A percentile compares a stretch with the other conserved stretches of the same genome.
Evolutionary conservation across 2,113 vertebrate genomes (phyloP).

Genomic region (Donacobius atricapilla): DNA sequence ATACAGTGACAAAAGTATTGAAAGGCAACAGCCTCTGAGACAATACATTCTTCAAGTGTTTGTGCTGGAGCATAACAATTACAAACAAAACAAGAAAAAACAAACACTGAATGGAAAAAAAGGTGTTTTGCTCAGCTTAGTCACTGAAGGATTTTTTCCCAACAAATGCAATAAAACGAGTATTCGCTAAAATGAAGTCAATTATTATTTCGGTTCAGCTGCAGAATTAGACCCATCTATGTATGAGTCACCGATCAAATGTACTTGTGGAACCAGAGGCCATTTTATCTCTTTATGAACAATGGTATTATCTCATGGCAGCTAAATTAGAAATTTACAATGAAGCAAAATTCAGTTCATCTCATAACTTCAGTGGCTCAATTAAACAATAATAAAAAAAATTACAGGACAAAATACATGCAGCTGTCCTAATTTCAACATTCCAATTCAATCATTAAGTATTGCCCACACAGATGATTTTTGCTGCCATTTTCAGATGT

Average conservation of each 20-base stretch:
- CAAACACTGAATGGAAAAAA: background rate
- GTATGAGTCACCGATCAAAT: background rate
- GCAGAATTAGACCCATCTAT: background rate
- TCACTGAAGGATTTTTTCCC: background rate
- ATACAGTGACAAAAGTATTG: conserved; percentile 31
- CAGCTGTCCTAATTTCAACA: background rate
- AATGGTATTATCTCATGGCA: background rate
- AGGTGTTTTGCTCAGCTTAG: conserved; percentile 17
- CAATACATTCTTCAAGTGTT: background rate
- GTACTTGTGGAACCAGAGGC: background rate
- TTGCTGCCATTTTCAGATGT: background rate
- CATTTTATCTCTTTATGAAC: background rate
- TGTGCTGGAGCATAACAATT: background rate
- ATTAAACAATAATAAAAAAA: background rate
- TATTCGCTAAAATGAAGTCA: background rate
- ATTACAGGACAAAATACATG: background rate
- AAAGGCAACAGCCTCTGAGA: conserved; percentile 32
- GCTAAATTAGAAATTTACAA: background rate
- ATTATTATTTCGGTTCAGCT: background rate
- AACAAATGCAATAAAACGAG: background rate
- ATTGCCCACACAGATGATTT: fast-evolving
- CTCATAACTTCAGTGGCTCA: background rate
- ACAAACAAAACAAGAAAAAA: background rate
- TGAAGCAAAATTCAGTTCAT: background rate
- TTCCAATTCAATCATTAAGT: background rate